Evolutionary conservation across 2,113 vertebrate species (phyloP).

Genomic region (Pseudonaja textilis): DNA sequence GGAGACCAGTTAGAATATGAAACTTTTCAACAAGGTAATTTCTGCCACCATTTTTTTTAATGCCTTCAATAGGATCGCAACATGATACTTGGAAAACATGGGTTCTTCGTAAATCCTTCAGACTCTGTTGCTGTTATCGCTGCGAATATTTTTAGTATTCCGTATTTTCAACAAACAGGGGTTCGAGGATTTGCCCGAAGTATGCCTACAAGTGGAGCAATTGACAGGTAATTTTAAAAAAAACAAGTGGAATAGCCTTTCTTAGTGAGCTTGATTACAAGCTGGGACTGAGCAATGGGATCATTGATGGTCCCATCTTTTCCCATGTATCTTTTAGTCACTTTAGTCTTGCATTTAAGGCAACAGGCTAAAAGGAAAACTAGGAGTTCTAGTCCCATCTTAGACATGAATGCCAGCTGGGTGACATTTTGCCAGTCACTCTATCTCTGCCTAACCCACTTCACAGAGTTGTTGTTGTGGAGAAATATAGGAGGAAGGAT

Average conservation of each 20-base stretch:
- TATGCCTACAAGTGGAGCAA: conserved; percentile 96
- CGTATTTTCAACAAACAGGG: conserved; percentile 93
- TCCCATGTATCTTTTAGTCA: background rate
- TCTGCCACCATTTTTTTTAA: background rate
- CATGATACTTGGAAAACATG: conserved; percentile 96
- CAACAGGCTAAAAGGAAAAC: background rate
- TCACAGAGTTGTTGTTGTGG: background rate
- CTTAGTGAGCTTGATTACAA: background rate
- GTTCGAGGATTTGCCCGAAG: conserved; percentile 93
- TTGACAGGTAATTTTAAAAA: conserved; percentile 81
- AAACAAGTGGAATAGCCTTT: background rate
- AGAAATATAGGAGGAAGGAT: background rate
- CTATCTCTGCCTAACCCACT: background rate
- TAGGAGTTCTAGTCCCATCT: background rate
- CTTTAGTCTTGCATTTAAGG: background rate
- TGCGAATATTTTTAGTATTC: conserved; percentile 93
- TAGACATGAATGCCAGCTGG: background rate
- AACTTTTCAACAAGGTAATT: background rate
- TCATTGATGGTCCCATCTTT: background rate
- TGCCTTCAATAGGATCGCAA: conserved; percentile 84
- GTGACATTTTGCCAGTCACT: background rate
- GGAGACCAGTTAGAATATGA: background rate
- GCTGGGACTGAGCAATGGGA: background rate
- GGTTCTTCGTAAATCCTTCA: conserved; percentile 97
- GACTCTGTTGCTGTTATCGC: conserved; percentile 95